Percentiles rank a stretch among this genome's conserved stretches.
Conservation (phyloP, 2,113 vertebrate genomes). For the Dipodomys merriami region DNA sequence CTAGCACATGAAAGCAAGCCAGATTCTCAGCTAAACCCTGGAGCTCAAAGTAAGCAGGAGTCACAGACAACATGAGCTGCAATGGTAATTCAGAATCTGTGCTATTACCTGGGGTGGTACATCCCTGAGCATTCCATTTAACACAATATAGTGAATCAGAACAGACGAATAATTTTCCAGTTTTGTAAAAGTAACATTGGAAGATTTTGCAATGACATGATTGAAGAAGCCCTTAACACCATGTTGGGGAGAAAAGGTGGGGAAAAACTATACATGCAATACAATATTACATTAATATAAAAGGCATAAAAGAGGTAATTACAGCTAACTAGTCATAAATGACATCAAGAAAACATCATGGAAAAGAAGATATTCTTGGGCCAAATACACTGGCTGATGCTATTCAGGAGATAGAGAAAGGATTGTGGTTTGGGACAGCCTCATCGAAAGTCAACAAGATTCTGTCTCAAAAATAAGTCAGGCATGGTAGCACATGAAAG, state of each 20-base stretch:
- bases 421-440: too few species aligned
- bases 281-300: not conserved
- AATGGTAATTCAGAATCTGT: not conserved
- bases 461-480: too few species aligned
- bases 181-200: not conserved
- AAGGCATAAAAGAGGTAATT: not conserved
- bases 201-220: not conserved
- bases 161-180: not conserved
- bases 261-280: not conserved
- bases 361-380: not conserved
- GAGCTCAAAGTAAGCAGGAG: not conserved
- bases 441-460: too few species aligned
- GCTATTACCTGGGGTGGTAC: too few species aligned
- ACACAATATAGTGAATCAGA: not conserved
- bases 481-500: too few species aligned
- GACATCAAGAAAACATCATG: not conserved
- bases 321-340: not conserved
- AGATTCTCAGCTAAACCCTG: not conserved
- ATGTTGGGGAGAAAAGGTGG: rapidly evolving
- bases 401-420: too few species aligned
- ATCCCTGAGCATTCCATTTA: not conserved
- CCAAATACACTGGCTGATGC: too few species aligned
- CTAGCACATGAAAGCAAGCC: not conserved
- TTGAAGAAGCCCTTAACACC: not conserved
- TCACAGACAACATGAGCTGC: not conserved